These are phyloP conservation scores for Cataglyphis livida DNA, from an alignment of 2,888 invertebrate species.

Conservation along the genomic window DNA sequence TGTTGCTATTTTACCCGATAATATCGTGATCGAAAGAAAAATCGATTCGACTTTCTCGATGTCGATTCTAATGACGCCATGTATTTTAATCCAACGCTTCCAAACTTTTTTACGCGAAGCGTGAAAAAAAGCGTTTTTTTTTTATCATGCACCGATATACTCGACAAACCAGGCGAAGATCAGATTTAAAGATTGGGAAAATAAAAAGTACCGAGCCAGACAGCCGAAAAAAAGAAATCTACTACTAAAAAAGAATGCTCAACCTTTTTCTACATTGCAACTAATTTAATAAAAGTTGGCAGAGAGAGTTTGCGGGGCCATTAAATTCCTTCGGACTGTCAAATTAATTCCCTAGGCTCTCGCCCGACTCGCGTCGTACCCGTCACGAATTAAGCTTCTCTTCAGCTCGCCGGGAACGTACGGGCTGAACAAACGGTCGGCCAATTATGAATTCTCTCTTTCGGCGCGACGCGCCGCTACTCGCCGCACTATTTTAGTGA, in stretches of 20 bases:
- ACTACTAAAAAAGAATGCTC: slow-evolving; percentile 1
- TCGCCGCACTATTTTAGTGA: slow-evolving; percentile 73
- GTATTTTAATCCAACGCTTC: slow-evolving; percentile 16
- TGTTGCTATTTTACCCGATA: slow-evolving; percentile 58
- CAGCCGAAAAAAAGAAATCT: neutral
- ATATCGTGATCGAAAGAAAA: slow-evolving; percentile 54
- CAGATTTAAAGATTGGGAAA: neutral
- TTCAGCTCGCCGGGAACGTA: slow-evolving; percentile 64
- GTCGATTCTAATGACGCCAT: slow-evolving; percentile 11
- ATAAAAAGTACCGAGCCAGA: neutral
- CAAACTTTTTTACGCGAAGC: neutral
- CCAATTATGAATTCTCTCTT: slow-evolving; percentile 82
- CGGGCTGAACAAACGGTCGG: slow-evolving; percentile 74
- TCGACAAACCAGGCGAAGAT: neutral
- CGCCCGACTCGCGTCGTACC: slow-evolving; percentile 39
- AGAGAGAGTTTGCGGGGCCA: slow-evolving; percentile 54
- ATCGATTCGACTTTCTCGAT: slow-evolving; percentile 52
- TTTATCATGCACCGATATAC: neutral
- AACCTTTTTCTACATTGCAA: slow-evolving; percentile 26
- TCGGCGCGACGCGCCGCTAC: slow-evolving; percentile 55
- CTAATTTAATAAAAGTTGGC: slow-evolving; percentile 54
- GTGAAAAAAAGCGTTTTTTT: too few species aligned
- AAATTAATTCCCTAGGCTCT: slow-evolving; percentile 54
- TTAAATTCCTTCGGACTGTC: slow-evolving; percentile 59
- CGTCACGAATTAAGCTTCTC: slow-evolving; percentile 65